These are phyloP conservation scores for Rotaria macrura DNA, from an alignment of 2,888 invertebrate species.

Conservation along the genomic window DNA sequence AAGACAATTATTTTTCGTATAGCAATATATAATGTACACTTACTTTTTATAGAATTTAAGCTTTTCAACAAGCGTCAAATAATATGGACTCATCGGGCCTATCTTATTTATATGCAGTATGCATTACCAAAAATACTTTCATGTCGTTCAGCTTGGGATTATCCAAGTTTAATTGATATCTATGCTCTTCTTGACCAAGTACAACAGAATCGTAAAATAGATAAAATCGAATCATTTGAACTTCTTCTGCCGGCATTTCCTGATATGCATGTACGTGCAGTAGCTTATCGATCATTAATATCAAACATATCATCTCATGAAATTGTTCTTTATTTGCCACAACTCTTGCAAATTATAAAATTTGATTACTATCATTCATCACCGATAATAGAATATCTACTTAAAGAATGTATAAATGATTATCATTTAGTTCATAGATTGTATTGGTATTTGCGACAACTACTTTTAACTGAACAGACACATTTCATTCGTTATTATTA, in stretches of 20 bases:
- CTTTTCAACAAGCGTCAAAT: neutral
- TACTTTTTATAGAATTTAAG: neutral
- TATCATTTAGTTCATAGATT: slow-evolving; percentile 23
- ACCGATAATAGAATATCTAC: neutral
- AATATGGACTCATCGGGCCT: neutral
- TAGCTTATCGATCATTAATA: slow-evolving; percentile 23
- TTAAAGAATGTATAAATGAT: neutral
- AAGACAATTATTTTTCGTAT: no score
- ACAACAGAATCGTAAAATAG: neutral
- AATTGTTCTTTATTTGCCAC: slow-evolving; percentile 25
- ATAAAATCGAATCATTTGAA: slow-evolving; percentile 26
- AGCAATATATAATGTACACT: no score
- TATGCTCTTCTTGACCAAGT: neutral
- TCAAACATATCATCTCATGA: neutral
- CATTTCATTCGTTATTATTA: slow-evolving; percentile 19
- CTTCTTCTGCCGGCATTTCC: slow-evolving; percentile 26
- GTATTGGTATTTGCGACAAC: slow-evolving; percentile 30
- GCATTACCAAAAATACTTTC: neutral
- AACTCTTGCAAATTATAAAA: slow-evolving; percentile 29
- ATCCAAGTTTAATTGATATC: slow-evolving; percentile 10
- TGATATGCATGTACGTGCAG: slow-evolving; percentile 19
- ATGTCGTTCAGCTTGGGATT: neutral
- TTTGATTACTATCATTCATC: slow-evolving; percentile 25
- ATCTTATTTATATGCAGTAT: neutral
- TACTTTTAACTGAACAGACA: neutral